Percentiles rank a stretch among this genome's conserved stretches.
phyloP scores from a whole-genome alignment of 2,888 invertebrate species.

The Xanthostigma xanthostigma region DNA sequence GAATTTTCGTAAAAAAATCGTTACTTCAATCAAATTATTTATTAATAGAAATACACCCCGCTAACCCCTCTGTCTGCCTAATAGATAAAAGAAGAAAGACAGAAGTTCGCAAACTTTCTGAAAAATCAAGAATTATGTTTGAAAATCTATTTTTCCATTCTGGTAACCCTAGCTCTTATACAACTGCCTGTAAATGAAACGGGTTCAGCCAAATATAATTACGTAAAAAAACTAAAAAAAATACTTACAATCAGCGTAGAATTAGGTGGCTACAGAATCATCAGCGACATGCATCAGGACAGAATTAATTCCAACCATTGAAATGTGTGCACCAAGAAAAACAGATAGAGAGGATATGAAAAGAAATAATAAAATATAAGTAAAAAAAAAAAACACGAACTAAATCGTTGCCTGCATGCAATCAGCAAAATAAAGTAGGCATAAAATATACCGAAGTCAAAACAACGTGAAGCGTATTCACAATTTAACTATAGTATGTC shows the following conservation, averaged over 20 bases:
- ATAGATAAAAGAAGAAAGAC: no score
- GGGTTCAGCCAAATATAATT: not conserved
- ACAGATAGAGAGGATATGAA: conserved; percentile 7
- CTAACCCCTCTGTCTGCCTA: no score
- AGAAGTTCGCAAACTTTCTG: no score
- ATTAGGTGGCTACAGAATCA: conserved; percentile 18
- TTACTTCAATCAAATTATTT: no score
- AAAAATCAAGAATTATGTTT: no score
- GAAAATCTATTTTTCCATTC: no score
- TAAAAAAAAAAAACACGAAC: conserved; percentile 3
- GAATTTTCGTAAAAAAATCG: no score
- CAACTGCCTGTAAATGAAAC: no score
- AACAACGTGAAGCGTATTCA: no score
- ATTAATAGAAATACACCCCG: no score
- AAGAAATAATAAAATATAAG: conserved; percentile 5
- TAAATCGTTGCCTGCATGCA: not conserved
- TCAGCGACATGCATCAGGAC: not conserved
- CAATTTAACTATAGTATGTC: no score
- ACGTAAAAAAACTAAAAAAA: conserved; percentile 7
- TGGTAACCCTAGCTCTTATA: no score
- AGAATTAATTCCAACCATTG: conserved; percentile 2
- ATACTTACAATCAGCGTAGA: conserved; percentile 25
- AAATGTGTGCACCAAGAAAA: conserved; percentile 2
- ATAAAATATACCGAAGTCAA: not conserved
- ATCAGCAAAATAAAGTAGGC: not conserved